Conservation (phyloP, 2,113 vertebrate genomes). For the Notechis scutatus region DNA sequence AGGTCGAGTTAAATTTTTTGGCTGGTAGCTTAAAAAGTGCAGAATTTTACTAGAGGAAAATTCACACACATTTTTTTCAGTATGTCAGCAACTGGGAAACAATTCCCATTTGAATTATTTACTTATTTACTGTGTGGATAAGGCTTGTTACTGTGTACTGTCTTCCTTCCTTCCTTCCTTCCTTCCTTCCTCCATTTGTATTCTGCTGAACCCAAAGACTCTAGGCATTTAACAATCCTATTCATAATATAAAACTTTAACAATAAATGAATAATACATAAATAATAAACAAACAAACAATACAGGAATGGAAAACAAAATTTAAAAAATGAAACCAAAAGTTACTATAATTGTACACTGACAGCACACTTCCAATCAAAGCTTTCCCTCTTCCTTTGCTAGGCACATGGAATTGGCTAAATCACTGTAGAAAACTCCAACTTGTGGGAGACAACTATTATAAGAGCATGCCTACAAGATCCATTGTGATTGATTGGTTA, state of each 20-base stretch:
- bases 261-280: too few species aligned
- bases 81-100: background rate
- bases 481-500: background rate
- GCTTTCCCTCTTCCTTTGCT: background rate
- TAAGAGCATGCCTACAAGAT: background rate
- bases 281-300: background rate
- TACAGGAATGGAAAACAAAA: background rate
- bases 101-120: background rate
- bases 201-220: background rate
- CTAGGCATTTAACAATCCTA: background rate
- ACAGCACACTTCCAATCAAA: background rate
- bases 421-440: background rate
- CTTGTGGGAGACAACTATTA: background rate
- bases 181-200: background rate
- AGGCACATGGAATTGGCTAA: background rate
- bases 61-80: background rate
- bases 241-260: background rate
- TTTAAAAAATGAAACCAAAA: background rate
- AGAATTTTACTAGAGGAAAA: background rate
- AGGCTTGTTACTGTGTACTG: background rate
- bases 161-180: background rate
- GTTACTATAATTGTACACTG: background rate
- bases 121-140: background rate
- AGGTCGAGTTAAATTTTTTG: background rate
- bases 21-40: background rate